A percentile compares a stretch with the other conserved stretches of the same genome.
phyloP scores from a whole-genome alignment of 2,113 vertebrate genomes.

The Rattus rattus region DNA sequence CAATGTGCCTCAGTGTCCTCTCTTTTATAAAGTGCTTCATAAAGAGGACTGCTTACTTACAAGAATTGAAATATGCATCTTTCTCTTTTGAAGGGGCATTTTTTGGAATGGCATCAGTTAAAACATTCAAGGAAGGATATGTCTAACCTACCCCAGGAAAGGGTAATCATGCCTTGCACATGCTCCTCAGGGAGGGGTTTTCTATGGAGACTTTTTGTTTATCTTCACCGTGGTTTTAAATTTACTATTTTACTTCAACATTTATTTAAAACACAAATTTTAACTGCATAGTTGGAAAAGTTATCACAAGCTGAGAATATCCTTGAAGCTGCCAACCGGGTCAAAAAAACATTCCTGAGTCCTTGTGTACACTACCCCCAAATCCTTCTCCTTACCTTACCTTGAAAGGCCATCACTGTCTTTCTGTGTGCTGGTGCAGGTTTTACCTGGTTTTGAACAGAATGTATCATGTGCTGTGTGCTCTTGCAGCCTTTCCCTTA shows the following conservation, averaged over 20 bases:
- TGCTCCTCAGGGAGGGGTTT: neutral
- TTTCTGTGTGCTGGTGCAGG: neutral
- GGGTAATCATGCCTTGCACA: too few relatives aligned
- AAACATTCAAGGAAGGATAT: neutral
- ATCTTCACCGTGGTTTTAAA: neutral
- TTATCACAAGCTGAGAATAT: neutral
- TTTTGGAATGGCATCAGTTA: neutral
- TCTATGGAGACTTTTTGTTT: neutral
- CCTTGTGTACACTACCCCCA: too few relatives aligned
- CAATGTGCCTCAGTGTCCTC: neutral
- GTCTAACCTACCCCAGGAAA: neutral
- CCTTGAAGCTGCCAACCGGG: neutral
- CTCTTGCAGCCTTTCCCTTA: neutral
- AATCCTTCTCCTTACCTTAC: neutral
- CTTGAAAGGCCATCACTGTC: neutral
- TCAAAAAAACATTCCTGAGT: neutral
- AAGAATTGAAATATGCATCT: neutral
- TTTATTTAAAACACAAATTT: neutral
- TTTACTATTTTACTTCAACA: neutral
- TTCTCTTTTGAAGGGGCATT: conserved; percentile 11
- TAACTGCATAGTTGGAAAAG: neutral
- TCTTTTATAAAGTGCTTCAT: conserved; percentile 1
- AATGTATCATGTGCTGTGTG: neutral
- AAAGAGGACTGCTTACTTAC: neutral
- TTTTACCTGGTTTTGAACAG: neutral